Evolutionary conservation across 2,888 invertebrate genomes (phyloP).

Genomic region (Psylliodes chrysocephalus): DNA sequence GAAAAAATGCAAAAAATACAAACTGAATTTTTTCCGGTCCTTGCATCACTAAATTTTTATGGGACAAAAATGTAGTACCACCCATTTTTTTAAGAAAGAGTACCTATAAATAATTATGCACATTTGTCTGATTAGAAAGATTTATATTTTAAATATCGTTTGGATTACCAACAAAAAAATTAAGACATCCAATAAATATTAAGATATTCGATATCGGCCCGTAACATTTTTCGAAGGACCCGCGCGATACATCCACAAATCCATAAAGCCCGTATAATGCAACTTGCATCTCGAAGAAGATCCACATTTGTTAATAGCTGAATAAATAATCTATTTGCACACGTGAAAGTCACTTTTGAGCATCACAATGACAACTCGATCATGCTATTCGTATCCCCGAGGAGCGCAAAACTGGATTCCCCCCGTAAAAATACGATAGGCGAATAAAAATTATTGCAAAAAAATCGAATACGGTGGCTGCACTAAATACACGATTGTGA

Average conservation of each 20-base stretch:
- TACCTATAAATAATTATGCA: no score
- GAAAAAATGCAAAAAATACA: no score
- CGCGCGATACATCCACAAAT: slow-evolving; percentile 21
- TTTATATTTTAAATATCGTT: no score
- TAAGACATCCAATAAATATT: no score
- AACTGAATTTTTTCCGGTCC: no score
- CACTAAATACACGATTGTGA: slow-evolving; percentile 62
- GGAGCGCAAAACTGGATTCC: slow-evolving; percentile 48
- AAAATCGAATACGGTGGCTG: slow-evolving; percentile 57
- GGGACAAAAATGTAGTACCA: no score
- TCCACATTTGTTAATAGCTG: slow-evolving; percentile 56
- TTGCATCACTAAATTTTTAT: no score
- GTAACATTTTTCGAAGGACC: slow-evolving; percentile 23
- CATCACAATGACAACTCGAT: slow-evolving; percentile 40
- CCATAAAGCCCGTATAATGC: slow-evolving; percentile 54
- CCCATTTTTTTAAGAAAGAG: no score
- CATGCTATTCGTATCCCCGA: slow-evolving; percentile 36
- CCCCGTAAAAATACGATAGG: slow-evolving; percentile 55
- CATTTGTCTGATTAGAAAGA: no score
- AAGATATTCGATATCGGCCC: not conserved
- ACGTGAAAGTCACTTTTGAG: slow-evolving; percentile 56
- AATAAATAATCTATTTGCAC: slow-evolving; percentile 60
- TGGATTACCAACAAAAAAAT: no score
- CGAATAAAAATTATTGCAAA: slow-evolving; percentile 57
- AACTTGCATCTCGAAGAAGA: slow-evolving; percentile 57